A percentile compares a stretch with the other conserved stretches of the same genome.
phyloP scores from a whole-genome alignment of 2,113 vertebrate species.

The Petrocephalus zakoni region DNA sequence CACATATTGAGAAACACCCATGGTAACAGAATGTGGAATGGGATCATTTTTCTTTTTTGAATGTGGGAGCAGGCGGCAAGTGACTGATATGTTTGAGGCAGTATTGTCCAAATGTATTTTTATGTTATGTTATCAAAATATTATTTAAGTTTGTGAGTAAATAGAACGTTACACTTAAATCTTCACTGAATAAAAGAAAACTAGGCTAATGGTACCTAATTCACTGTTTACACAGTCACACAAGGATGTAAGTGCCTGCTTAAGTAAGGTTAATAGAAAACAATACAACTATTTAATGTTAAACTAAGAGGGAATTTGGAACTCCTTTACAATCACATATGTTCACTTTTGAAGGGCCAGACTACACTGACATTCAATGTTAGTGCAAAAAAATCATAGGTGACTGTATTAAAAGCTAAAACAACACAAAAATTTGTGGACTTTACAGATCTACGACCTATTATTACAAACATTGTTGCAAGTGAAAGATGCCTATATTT shows the following conservation, averaged over 20 bases:
- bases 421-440: neutral
- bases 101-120: neutral
- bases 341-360: neutral
- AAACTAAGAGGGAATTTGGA: neutral
- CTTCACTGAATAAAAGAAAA: neutral
- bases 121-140: too few relatives aligned
- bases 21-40: too few relatives aligned
- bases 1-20: too few relatives aligned
- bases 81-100: too few relatives aligned
- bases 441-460: neutral
- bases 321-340: neutral
- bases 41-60: too few relatives aligned
- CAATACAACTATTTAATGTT: neutral
- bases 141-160: neutral
- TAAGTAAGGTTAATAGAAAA: neutral
- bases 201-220: neutral
- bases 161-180: neutral
- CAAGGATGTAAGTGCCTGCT: neutral
- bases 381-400: neutral
- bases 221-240: neutral
- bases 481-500: neutral
- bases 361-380: neutral
- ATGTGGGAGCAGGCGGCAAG: too few relatives aligned
- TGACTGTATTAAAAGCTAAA: neutral
- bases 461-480: neutral